phyloP scores from a whole-genome alignment of 2,797 vertebrate species.

The Lepilemur ruficaudatus region DNA sequence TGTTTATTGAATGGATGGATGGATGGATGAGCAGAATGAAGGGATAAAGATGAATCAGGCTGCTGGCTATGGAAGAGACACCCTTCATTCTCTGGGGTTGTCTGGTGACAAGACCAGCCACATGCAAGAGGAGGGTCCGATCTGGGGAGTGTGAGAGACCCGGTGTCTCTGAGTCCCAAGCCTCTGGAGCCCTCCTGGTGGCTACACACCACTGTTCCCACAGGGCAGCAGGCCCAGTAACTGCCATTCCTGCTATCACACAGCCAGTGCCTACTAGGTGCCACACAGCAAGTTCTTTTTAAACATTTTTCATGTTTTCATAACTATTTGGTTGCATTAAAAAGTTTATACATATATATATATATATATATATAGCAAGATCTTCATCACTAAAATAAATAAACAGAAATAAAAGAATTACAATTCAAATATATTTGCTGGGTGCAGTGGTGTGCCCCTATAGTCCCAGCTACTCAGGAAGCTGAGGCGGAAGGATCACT shows the following conservation, averaged over 20 bases:
- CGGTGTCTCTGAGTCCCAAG: background rate
- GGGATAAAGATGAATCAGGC: background rate
- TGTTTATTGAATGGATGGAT: background rate
- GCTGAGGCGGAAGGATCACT: background rate
- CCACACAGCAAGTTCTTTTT: background rate
- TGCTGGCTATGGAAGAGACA: background rate
- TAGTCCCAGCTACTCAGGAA: background rate
- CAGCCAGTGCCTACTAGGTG: background rate
- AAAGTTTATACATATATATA: background rate
- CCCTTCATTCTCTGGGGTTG: background rate
- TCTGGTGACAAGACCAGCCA: background rate
- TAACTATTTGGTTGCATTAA: background rate
- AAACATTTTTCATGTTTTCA: background rate
- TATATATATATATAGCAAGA: background rate
- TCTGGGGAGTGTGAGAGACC: background rate
- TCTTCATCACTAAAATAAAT: background rate
- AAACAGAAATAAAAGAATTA: background rate
- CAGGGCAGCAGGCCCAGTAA: too few relatives aligned
- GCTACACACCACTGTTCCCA: background rate
- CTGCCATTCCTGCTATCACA: too few relatives aligned
- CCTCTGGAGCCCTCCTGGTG: background rate
- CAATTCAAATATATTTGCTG: background rate
- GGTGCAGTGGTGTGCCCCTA: background rate
- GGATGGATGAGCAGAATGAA: background rate
- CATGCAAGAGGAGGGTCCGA: background rate